phyloP scores from a whole-genome alignment of 2,113 vertebrate genomes.

The Cryptotis parvus region DNA sequence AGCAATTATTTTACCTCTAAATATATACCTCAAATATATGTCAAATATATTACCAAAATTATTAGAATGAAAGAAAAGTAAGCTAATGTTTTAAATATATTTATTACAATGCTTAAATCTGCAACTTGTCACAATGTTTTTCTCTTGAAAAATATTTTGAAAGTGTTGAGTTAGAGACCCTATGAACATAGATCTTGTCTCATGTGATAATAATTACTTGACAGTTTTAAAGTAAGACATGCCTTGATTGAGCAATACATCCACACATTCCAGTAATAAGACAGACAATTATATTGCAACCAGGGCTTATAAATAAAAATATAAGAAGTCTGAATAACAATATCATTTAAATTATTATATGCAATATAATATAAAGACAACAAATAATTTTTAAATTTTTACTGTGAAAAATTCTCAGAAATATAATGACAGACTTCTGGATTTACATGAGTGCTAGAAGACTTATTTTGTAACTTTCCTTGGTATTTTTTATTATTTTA shows the following conservation, averaged over 20 bases:
- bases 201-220: neutral
- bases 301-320: neutral
- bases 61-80: too few species aligned
- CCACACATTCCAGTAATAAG: neutral
- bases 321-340: neutral
- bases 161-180: neutral
- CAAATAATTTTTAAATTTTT: neutral
- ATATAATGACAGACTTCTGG: neutral
- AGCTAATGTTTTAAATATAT: too few species aligned
- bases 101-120: too few species aligned
- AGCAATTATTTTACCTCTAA: too few species aligned
- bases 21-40: too few species aligned
- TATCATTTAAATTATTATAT: neutral
- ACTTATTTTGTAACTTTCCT: neutral
- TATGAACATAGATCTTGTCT: neutral
- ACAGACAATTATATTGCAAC: neutral
- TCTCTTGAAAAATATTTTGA: constrained; percentile 11
- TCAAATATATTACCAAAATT: too few species aligned
- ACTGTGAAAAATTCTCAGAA: neutral
- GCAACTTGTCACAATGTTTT: neutral
- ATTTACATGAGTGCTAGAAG: neutral
- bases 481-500: neutral
- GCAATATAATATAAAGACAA: neutral
- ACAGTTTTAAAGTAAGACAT: neutral
- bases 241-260: neutral